Conservation (phyloP, 2,888 invertebrate genomes). For the Argyresthia goedartella region DNA sequence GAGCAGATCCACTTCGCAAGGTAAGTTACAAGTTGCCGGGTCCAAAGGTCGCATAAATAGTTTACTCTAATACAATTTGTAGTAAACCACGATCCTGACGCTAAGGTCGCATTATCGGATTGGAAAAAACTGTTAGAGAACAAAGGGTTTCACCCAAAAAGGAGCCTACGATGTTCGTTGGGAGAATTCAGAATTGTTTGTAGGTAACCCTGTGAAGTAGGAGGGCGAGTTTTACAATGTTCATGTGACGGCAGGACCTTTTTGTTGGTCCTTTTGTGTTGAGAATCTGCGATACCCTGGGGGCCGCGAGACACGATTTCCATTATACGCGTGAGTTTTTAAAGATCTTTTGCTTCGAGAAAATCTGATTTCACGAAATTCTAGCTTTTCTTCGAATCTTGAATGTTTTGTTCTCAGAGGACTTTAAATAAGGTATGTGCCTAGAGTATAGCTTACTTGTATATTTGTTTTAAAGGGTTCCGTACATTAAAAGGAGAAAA, state of each 20-base stretch:
- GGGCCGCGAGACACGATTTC: conserved; percentile 60
- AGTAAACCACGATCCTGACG: conserved; percentile 69
- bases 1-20: neutral
- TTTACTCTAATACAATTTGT: conserved; percentile 70
- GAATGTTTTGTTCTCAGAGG: neutral
- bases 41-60: conserved; percentile 49
- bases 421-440: no score
- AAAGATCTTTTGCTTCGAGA: conserved; percentile 34
- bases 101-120: conserved; percentile 70
- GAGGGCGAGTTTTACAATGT: conserved; percentile 65
- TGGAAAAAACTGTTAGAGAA: conserved; percentile 65
- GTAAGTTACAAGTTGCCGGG: conserved; percentile 11
- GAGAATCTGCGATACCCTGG: conserved; percentile 58
- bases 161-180: conserved; percentile 22
- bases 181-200: conserved; percentile 40
- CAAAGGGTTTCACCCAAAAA: conserved; percentile 27
- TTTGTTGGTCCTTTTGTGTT: conserved; percentile 66
- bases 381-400: conserved; percentile 3
- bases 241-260: conserved; percentile 66
- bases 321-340: conserved; percentile 63
- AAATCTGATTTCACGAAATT: conserved; percentile 26
- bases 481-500: no score
- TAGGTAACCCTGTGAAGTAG: conserved; percentile 33
- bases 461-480: no score
- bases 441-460: no score